Percentiles rank a stretch among this genome's conserved stretches.
Conservation (phyloP, 2,113 vertebrate species). For the Monopterus albus region DNA sequence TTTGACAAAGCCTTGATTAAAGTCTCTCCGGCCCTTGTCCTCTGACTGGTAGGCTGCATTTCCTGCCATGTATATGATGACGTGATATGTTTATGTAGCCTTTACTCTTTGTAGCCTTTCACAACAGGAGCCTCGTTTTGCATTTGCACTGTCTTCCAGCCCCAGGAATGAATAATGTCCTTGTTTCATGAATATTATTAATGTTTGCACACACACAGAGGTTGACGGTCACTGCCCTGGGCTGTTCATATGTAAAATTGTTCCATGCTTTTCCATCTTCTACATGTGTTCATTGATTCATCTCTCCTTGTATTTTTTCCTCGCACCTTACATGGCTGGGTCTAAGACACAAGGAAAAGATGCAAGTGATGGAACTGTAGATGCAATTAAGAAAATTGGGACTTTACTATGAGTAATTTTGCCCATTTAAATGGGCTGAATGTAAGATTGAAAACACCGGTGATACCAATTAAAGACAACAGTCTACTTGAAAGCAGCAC, state of each 20-base stretch:
- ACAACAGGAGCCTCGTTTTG: conserved; percentile 14
- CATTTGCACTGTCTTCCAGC: conserved; percentile 19
- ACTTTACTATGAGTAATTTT: too few relatives aligned
- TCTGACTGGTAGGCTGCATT: not conserved
- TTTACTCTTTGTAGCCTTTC: conserved; percentile 18
- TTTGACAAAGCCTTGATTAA: too few relatives aligned
- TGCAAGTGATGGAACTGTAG: too few relatives aligned
- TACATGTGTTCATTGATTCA: too few relatives aligned
- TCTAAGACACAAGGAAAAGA: too few relatives aligned
- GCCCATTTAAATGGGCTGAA: too few relatives aligned
- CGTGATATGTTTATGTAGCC: conserved; percentile 14
- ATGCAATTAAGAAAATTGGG: too few relatives aligned
- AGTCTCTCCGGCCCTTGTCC: conserved; percentile 11
- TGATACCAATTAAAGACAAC: too few relatives aligned
- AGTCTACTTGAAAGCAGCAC: too few relatives aligned
- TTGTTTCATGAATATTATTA: conserved; percentile 12
- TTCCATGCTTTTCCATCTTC: conserved; percentile 43
- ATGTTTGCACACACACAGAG: conserved; percentile 7
- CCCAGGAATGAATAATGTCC: conserved; percentile 21
- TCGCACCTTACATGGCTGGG: too few relatives aligned
- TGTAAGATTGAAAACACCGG: too few relatives aligned
- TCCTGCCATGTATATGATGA: not conserved
- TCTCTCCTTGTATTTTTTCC: too few relatives aligned
- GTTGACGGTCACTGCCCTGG: conserved; percentile 1
- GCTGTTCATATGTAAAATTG: conserved; percentile 48